These are phyloP conservation scores for Molorchus minor DNA, from an alignment of 2,888 invertebrate genomes.

Conservation along the genomic window DNA sequence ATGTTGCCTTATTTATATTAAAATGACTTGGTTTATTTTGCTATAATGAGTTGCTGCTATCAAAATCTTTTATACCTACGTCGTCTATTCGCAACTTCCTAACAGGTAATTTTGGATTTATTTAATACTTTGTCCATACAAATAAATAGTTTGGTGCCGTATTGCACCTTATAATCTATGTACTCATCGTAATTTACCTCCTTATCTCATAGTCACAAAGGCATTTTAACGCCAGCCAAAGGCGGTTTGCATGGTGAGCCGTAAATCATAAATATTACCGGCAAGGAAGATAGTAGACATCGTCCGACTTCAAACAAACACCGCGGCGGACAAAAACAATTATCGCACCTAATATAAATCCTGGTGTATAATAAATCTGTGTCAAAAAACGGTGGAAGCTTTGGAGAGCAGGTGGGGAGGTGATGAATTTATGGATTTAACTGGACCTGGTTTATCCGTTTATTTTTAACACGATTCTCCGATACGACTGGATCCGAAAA, in stretches of 20 bases:
- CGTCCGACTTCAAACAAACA: conserved; percentile 28
- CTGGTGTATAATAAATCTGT: conserved; percentile 43
- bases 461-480: too few relatives aligned
- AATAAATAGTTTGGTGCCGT: too few relatives aligned
- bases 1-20: too few relatives aligned
- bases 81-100: too few relatives aligned
- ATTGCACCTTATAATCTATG: too few relatives aligned
- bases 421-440: background rate
- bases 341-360: conserved; percentile 48
- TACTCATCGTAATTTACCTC: background rate
- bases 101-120: too few relatives aligned
- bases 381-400: conserved; percentile 38
- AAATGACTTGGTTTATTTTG: too few relatives aligned
- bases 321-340: conserved; percentile 45
- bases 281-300: conserved; percentile 14
- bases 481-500: too few relatives aligned
- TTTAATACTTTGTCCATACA: too few relatives aligned
- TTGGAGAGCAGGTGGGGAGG: conserved; percentile 36
- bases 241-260: conserved; percentile 8
- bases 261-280: conserved; percentile 19
- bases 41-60: too few relatives aligned
- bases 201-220: conserved; percentile 2
- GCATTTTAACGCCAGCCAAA: conserved; percentile 1
- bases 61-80: too few relatives aligned
- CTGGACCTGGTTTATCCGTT: too few relatives aligned